Base-by-base conservation (phyloP, 1,140 invertebrate genomes). In the Drosophila willistoni region DNA sequence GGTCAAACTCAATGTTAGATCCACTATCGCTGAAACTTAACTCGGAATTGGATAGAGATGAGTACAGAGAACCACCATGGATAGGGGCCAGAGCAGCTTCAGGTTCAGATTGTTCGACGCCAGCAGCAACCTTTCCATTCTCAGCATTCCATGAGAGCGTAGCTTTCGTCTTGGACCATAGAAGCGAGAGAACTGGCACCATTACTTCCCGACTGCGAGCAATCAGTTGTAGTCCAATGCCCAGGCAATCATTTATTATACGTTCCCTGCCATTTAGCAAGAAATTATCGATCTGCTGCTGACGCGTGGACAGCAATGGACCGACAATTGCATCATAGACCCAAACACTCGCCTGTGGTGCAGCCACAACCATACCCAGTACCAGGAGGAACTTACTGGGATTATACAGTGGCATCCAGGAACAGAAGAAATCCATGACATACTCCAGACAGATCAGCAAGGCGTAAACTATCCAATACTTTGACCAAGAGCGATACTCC, bases 381-480 rank as follows among this genome's bases (percentile, higher is more conserved):
- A 89, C 66, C 3, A 89, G 17, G 3, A 84, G 2, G 10, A 87
- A 29, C 57, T 87, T 87, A 7, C 55, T 61, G 57, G 74, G 73
- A 7, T 14, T 56, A 42, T 86, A 87, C n/a, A 87, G 19, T 2
- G 83, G 64, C 44, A 87, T 2, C 83, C 83, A 87, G 3, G 71
- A 70, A 0, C 89, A 17, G 17, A 83, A 22, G 0, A 59, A n/a
- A 7, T 87, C 83, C 4, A 54, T 33, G 7, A 89, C 0, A 22
- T 80, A 3, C 67, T 87, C 79, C 7, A 77, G 0, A 51, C n/a
- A 54, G 39, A 84, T 54, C 2, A 87, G 60, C 2, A 63, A 67
- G 1, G 70, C 80, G 29, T 89, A 84, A 41, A 84, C 64, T 7
- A 80, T 70, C 83, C 83, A 87, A 34, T 87, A 87, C 33, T 87